These are phyloP conservation scores for Nannoperca obscura DNA, from an alignment of 2,797 vertebrate genomes.

Conservation along the genomic window DNA sequence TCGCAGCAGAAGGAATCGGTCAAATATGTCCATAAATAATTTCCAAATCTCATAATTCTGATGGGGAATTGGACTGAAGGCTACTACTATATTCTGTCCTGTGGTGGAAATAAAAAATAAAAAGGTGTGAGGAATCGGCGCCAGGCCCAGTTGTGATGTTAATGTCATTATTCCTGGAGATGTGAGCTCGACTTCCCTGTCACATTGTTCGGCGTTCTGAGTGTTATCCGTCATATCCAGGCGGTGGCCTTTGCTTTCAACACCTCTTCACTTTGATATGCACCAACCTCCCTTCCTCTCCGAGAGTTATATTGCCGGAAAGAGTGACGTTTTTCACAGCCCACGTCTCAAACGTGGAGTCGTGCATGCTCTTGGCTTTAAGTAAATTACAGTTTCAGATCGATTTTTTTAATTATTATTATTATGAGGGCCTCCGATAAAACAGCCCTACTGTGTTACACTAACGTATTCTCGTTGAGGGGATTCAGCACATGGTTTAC, in stretches of 20 bases:
- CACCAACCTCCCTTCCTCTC: slow-evolving; percentile 88
- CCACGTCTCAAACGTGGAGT: slow-evolving; percentile 51
- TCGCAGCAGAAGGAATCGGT: not conserved
- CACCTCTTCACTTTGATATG: slow-evolving; percentile 95
- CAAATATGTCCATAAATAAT: not conserved
- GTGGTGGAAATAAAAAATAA: slow-evolving; percentile 35
- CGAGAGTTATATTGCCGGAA: slow-evolving; percentile 89
- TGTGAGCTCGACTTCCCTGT: slow-evolving; percentile 86
- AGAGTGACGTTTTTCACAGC: slow-evolving; percentile 90
- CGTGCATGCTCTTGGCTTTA: not conserved
- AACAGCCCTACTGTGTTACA: fast-evolving
- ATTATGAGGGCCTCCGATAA: not conserved
- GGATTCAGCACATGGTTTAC: not conserved
- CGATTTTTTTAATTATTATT: not conserved
- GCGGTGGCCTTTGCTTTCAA: slow-evolving; percentile 87
- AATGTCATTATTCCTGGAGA: slow-evolving; percentile 87
- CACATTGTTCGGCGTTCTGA: slow-evolving; percentile 85
- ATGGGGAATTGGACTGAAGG: slow-evolving; percentile 3
- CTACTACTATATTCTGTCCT: slow-evolving; percentile 16
- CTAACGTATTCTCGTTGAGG: not conserved
- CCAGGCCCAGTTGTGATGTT: slow-evolving; percentile 86
- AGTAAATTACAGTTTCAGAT: not conserved
- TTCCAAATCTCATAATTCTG: slow-evolving; percentile 15
- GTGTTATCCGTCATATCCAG: slow-evolving; percentile 91
- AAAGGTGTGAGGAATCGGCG: slow-evolving; percentile 81